Conservation (phyloP, 2,888 invertebrate genomes). For the Geophilus truncorum region DNA sequence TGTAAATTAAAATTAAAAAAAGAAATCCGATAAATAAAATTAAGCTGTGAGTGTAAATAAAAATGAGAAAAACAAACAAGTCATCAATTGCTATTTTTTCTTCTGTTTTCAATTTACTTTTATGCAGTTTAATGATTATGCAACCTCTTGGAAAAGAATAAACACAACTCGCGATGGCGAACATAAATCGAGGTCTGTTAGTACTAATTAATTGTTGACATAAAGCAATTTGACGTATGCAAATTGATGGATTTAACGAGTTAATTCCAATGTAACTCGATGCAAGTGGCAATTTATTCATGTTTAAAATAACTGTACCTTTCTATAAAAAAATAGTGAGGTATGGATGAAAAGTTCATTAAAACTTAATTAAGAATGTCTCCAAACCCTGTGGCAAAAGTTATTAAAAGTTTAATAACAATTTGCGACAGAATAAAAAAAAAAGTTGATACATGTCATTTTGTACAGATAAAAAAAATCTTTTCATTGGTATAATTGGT, state of each 20-base stretch:
- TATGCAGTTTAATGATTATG: too few species aligned
- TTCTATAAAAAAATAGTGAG: background rate
- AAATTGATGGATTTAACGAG: constrained; percentile 10
- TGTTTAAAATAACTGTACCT: background rate
- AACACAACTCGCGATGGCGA: background rate
- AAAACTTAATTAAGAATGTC: too few species aligned
- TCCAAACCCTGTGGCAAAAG: too few species aligned
- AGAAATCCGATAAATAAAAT: too few species aligned
- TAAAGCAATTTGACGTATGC: background rate
- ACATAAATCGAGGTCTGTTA: background rate
- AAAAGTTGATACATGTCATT: too few species aligned
- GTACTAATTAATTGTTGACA: background rate
- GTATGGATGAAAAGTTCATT: too few species aligned
- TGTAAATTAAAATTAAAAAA: background rate
- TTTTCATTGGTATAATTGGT: too few species aligned
- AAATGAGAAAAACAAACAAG: background rate
- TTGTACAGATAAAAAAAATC: too few species aligned
- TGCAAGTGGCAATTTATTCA: background rate
- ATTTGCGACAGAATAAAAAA: too few species aligned
- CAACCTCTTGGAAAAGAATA: background rate
- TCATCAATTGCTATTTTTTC: background rate
- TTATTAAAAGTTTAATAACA: too few species aligned
- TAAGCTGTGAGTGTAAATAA: background rate
- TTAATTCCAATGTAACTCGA: background rate
- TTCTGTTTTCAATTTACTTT: background rate